Evolutionary conservation across 2,797 vertebrate species (phyloP).

Genomic region (Gymnodraco acuticeps): DNA sequence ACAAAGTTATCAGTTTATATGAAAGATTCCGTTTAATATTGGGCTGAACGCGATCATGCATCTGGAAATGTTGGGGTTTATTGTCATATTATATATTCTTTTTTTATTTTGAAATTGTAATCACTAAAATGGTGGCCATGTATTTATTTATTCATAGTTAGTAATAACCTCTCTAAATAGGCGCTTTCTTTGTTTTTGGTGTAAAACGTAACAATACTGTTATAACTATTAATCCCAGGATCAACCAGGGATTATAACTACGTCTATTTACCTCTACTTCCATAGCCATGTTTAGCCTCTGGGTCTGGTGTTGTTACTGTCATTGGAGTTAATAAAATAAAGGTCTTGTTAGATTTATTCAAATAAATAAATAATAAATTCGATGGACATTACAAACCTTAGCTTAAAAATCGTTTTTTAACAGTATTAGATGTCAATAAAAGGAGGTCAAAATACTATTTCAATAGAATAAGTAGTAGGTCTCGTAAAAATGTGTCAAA

Average conservation of each 20-base stretch:
- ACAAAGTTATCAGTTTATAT: background rate
- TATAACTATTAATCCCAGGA: background rate
- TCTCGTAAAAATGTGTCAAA: constrained; percentile 18
- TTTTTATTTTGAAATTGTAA: too few relatives aligned
- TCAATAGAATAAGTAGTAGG: constrained; percentile 18
- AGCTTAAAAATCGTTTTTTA: background rate
- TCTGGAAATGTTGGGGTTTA: background rate
- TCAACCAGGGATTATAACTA: background rate
- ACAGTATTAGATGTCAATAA: constrained; percentile 53
- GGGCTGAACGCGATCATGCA: background rate
- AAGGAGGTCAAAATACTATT: background rate
- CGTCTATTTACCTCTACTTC: constrained; percentile 1
- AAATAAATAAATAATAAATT: background rate
- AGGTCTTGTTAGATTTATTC: constrained; percentile 71
- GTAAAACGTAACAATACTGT: background rate
- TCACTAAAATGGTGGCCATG: background rate
- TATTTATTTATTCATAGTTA: background rate
- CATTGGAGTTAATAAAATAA: constrained; percentile 46
- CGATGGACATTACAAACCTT: too few relatives aligned
- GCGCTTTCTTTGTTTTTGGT: background rate
- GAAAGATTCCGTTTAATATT: background rate
- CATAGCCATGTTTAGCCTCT: background rate
- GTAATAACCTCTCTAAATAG: background rate
- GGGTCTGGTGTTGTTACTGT: background rate
- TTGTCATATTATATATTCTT: background rate